Percentiles rank a stretch among this genome's conserved stretches.
phyloP scores from a whole-genome alignment of 1,140 invertebrate genomes.

The Chironomus striatipennis region DNA sequence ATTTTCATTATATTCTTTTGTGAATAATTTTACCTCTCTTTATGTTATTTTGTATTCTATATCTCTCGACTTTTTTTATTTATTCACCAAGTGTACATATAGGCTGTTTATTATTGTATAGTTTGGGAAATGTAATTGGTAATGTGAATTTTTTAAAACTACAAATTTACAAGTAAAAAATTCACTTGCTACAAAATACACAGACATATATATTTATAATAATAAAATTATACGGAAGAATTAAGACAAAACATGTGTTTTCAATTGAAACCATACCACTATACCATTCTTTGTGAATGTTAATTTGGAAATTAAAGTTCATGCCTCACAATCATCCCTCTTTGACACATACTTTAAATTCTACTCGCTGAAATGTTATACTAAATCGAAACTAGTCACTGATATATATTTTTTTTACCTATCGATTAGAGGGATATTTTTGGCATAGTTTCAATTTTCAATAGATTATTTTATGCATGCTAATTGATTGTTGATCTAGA shows the following conservation, averaged over 20 bases:
- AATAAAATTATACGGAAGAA: background rate
- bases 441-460: background rate
- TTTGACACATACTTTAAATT: background rate
- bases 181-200: background rate
- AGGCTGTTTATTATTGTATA: background rate
- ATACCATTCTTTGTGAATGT: too few species aligned
- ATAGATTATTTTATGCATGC: background rate
- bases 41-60: background rate
- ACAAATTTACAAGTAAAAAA: too few species aligned
- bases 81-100: background rate
- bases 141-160: background rate
- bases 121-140: background rate
- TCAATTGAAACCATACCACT: background rate
- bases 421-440: background rate
- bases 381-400: too few species aligned
- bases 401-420: background rate
- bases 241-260: slow-evolving; percentile 1
- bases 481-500: background rate
- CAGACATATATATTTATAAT: too few species aligned
- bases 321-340: background rate
- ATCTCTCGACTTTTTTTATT: background rate
- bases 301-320: background rate
- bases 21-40: slow-evolving; percentile 9
- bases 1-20: slow-evolving; percentile 4
- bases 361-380: too few species aligned